Percentiles rank a stretch among this genome's conserved stretches.
Conservation (phyloP, 2,113 vertebrate genomes). For the Nibea coibor region DNA sequence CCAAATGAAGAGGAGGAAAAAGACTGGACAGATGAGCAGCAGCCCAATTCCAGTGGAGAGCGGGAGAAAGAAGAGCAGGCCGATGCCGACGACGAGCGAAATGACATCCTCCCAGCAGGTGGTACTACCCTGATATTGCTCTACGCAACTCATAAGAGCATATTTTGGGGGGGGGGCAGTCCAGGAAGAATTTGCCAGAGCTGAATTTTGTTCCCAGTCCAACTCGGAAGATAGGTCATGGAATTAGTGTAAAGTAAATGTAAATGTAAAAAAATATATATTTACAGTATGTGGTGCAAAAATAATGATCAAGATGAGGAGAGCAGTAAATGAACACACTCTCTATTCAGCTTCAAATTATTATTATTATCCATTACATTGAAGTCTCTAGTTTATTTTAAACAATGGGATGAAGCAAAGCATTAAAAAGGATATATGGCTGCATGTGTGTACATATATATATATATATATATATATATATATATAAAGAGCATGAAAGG, state of each 20-base stretch:
- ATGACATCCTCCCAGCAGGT: no score
- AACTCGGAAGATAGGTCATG: background rate
- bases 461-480: no score
- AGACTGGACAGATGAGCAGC: no score
- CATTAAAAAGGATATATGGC: background rate
- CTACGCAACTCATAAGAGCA: no score
- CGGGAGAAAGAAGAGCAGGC: no score
- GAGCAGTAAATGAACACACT: background rate
- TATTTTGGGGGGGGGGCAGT: no score
- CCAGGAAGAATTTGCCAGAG: no score
- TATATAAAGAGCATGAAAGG: slow-evolving; percentile 6
- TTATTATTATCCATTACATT: background rate
- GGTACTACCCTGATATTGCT: no score
- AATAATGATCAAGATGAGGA: background rate
- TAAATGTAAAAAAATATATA: background rate
- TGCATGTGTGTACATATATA: background rate
- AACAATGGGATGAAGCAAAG: background rate
- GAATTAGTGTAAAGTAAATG: background rate
- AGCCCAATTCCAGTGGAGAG: no score
- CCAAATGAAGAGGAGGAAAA: no score
- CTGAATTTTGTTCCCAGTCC: no score
- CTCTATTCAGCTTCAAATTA: background rate
- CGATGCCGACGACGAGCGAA: no score
- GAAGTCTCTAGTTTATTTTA: background rate
- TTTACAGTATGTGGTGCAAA: background rate